Base-by-base conservation (phyloP, 2,113 vertebrate genomes). In the Anser cygnoides region DNA sequence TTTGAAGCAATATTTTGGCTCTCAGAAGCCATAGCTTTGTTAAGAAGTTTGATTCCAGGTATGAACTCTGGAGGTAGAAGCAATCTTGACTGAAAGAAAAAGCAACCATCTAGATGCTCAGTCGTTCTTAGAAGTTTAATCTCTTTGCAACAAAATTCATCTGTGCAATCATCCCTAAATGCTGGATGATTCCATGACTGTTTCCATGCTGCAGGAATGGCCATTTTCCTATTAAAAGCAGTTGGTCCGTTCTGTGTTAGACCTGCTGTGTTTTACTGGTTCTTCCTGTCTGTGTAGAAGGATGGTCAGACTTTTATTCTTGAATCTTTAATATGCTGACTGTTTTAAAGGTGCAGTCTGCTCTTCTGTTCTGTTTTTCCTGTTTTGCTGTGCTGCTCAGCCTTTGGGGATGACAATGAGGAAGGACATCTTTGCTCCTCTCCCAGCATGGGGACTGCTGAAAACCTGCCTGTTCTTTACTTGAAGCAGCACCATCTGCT, bases 401-500 rank as follows among this genome's bases (percentile, higher is more conserved):
- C 78, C 29, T 29, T 44, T 0, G 4, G 21, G 72, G 46, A 68
- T 54, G 79, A 49, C 22, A 50, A 50, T 11, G 62, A 83, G 59
- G 5, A 3, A 80, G 73, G 71, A 29, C 76, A 31, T 76, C 37
- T 43, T 70, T 50, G 50, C 43, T 71, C 7, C n/a, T 28, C 12
- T 2, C 16, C 17, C 9, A 62, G 41, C 1, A 0, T 12, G 87
- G 31, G 39, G 63, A 72, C 28, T 62, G 65, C 67, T 35, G 54
- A 23, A 75, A 72, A 14, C 35, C n/a, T 41, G 61, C 43, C 13
- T 39, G 13, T 81, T 95, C 71, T 65, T 76, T 6, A 0, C 79
- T 91, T 90, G 86, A 9, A 93, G 79, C 79, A 96, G 91, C 94
- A 82, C 97, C 96, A 96, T 96, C 96, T 97, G 78, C 93, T 96